Evolutionary conservation across 2,888 invertebrate species (phyloP).

Genomic region (Dugesia japonica): DNA sequence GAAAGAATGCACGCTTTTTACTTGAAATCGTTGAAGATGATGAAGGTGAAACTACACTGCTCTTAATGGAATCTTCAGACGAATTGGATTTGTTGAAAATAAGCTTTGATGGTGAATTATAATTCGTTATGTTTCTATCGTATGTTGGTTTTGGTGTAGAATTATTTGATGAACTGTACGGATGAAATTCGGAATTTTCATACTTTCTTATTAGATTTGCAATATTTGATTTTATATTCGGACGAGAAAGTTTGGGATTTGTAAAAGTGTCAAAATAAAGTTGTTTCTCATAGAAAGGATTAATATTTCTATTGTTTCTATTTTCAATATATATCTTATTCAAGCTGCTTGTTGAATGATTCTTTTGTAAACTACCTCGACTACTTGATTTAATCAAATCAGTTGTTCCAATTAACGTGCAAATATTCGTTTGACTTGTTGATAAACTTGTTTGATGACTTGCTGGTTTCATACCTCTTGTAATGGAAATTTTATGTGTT

Average conservation of each 20-base stretch:
- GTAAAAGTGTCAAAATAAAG: no score
- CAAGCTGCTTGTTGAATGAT: not conserved
- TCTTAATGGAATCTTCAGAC: not conserved
- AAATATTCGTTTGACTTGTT: not conserved
- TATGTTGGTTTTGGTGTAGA: not conserved
- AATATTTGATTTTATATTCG: not conserved
- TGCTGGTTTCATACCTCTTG: slow-evolving; percentile 27
- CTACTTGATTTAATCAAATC: slow-evolving; percentile 1
- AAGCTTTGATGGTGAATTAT: not conserved
- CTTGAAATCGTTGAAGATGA: not conserved
- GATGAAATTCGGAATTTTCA: not conserved
- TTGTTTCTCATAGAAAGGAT: not conserved
- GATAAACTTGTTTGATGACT: slow-evolving; percentile 22
- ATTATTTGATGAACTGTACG: not conserved
- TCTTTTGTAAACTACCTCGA: not conserved
- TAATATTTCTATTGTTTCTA: not conserved
- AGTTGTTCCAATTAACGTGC: not conserved
- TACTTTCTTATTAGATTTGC: not conserved
- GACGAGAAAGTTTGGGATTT: not conserved
- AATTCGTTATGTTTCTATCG: not conserved
- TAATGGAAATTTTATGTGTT: not conserved
- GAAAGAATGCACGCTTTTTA: not conserved
- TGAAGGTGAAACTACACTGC: not conserved
- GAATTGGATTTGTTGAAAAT: not conserved
- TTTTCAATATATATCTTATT: not conserved